Percentiles rank a stretch among this genome's conserved stretches.
These are phyloP conservation scores for Corythoichthys haematopterus DNA, from an alignment of 2,113 vertebrate species.

Conservation along the genomic window DNA sequence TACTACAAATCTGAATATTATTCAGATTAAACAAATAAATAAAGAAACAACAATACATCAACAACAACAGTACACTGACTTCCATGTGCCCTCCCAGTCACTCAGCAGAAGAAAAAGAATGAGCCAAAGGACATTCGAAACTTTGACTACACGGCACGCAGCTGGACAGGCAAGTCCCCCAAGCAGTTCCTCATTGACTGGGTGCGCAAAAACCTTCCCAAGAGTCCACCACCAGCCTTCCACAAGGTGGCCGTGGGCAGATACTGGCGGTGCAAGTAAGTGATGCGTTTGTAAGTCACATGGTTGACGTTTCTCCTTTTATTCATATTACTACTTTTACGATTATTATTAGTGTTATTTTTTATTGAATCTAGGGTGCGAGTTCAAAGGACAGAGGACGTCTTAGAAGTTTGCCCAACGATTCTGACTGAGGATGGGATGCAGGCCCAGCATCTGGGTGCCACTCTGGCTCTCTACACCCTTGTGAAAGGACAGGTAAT, in stretches of 20 bases:
- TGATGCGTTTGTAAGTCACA: slow-evolving; percentile 26
- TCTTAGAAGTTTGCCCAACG: slow-evolving; percentile 85
- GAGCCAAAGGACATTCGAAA: slow-evolving; percentile 87
- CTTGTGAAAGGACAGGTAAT: slow-evolving; percentile 91
- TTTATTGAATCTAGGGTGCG: slow-evolving; percentile 73
- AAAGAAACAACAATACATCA: no score
- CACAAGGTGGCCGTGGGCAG: slow-evolving; percentile 85
- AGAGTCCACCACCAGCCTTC: slow-evolving; percentile 87
- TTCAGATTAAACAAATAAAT: no score
- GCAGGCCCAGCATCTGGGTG: slow-evolving; percentile 95
- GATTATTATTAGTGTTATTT: no score
- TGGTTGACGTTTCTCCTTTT: neutral
- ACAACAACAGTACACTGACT: neutral
- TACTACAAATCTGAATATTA: no score
- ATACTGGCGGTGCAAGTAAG: slow-evolving; percentile 94
- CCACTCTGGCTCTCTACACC: slow-evolving; percentile 88
- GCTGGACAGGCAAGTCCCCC: slow-evolving; percentile 98
- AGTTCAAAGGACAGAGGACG: slow-evolving; percentile 78
- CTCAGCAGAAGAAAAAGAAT: slow-evolving; percentile 86
- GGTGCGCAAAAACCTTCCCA: slow-evolving; percentile 94
- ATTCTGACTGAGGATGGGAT: slow-evolving; percentile 93
- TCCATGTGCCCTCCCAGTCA: slow-evolving; percentile 44
- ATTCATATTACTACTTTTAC: no score
- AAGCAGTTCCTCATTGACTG: slow-evolving; percentile 99
- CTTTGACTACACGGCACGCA: slow-evolving; percentile 94